Evolutionary conservation across 2,113 vertebrate genomes (phyloP), one percentile per base, ranked within the genome.

Genomic region (Haemorhous mexicanus): DNA sequence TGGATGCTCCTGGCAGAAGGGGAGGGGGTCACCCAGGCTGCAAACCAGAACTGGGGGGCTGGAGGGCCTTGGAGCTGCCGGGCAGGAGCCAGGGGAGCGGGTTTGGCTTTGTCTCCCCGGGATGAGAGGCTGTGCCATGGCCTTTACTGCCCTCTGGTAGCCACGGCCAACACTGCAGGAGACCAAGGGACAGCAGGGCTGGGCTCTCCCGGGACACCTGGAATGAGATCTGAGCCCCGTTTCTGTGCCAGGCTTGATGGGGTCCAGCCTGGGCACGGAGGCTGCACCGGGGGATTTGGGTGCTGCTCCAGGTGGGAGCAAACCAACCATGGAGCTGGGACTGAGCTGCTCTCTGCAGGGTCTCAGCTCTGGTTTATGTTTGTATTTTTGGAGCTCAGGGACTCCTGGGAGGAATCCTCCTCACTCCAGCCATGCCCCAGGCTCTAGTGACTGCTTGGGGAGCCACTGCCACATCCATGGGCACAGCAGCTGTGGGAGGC

Each of bases 71-170:
- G 2, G 56, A 30, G 62, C 11, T 55, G 52, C 47, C 0, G 0
- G 39, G 41, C 28, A 22, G 55, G n/a, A 6, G 4, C 39, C 68
- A 0, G 3, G 28, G 74, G 13, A 67, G 30, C 1, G 1, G 5
- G 1, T 20, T 55, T 46, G 30, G 16, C 70, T 73, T 68, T 85
- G 67, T 58, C 13, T 67, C 23, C 39, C 43, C 10, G 28, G n/a
- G 44, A 20, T 49, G 22, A 18, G 69, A 5, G 52, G 56, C 73
- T 32, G 68, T 75, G 91, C 58, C 41, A 0, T 0, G 53, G 62
- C 61, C 82, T 95, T 87, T 96, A 75, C 78, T 88, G 96, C 95
- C 94, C 89, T 63, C 95, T 97, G 53, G 84, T 93, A 93, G 93
- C 82, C 78, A 18, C 2, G 1, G 11, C 9, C 26, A 69, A 79